These are phyloP conservation scores for Sorex fumeus DNA, from an alignment of 2,113 vertebrate species.

Conservation along the genomic window DNA sequence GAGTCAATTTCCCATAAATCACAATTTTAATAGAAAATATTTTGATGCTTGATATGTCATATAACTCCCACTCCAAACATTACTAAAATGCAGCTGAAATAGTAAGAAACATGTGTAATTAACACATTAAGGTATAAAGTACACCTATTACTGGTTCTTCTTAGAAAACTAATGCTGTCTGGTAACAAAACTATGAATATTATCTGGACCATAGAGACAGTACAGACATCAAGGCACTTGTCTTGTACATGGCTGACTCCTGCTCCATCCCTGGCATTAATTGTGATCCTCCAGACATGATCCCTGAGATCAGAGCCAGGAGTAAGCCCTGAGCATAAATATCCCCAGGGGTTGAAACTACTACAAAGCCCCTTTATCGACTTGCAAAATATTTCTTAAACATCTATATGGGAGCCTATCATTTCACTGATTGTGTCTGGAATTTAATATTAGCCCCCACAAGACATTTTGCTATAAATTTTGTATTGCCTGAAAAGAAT, in stretches of 20 bases:
- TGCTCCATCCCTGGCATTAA: too few species aligned
- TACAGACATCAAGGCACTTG: too few species aligned
- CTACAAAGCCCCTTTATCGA: background rate
- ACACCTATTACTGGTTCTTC: background rate
- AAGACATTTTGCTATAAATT: constrained; percentile 10
- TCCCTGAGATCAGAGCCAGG: too few species aligned
- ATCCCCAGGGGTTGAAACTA: background rate
- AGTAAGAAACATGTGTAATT: background rate
- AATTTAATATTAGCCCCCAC: constrained; percentile 45
- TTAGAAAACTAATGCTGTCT: background rate
- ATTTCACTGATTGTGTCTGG: background rate
- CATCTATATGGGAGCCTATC: background rate
- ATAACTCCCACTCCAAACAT: background rate
- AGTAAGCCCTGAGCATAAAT: too few species aligned
- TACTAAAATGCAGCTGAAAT: constrained; percentile 6
- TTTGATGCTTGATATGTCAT: background rate
- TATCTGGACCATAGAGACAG: too few species aligned
- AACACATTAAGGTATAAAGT: constrained; percentile 5
- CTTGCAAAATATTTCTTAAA: constrained; percentile 11
- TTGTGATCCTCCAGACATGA: too few species aligned
- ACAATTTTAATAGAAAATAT: constrained; percentile 8
- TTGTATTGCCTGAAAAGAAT: constrained; percentile 32
- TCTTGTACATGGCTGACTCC: too few species aligned
- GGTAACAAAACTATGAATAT: background rate
- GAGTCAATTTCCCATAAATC: background rate